Conservation (phyloP, 2,113 vertebrate species). For the Columbina picui region DNA sequence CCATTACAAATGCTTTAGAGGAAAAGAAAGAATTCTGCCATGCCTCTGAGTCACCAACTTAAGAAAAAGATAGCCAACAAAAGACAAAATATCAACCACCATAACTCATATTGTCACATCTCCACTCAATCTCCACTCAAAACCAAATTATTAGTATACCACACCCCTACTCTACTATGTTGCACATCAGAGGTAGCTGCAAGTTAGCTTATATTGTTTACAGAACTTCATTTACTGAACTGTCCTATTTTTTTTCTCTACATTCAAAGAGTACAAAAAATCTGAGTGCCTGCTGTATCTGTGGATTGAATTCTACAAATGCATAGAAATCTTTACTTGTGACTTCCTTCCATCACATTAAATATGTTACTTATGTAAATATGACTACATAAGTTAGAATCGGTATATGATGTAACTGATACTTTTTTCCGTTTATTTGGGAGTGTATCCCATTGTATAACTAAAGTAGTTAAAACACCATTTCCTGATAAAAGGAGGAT, state of each 20-base stretch:
- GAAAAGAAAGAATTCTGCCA: not conserved
- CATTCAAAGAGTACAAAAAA: not conserved
- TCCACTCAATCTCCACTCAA: not conserved
- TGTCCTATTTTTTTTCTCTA: not conserved
- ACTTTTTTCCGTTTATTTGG: not conserved
- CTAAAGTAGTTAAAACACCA: not conserved
- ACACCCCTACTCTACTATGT: fast-evolving
- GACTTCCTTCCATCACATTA: not conserved
- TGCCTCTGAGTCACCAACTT: not conserved
- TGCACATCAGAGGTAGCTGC: not conserved
- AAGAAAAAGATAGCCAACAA: not conserved
- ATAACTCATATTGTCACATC: not conserved
- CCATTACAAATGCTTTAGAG: not conserved
- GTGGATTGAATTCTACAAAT: not conserved
- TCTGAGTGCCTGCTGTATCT: fast-evolving
- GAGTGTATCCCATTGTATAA: not conserved
- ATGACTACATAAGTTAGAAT: not conserved
- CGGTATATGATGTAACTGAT: not conserved
- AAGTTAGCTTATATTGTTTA: not conserved
- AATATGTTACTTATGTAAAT: not conserved
- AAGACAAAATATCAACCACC: not conserved
- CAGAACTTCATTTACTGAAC: not conserved
- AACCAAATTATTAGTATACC: not conserved
- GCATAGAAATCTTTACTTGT: not conserved
- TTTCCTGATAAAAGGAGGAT: not conserved